Base-by-base conservation (phyloP, 2,888 invertebrate species). In the Drosophila infuscata region DNA sequence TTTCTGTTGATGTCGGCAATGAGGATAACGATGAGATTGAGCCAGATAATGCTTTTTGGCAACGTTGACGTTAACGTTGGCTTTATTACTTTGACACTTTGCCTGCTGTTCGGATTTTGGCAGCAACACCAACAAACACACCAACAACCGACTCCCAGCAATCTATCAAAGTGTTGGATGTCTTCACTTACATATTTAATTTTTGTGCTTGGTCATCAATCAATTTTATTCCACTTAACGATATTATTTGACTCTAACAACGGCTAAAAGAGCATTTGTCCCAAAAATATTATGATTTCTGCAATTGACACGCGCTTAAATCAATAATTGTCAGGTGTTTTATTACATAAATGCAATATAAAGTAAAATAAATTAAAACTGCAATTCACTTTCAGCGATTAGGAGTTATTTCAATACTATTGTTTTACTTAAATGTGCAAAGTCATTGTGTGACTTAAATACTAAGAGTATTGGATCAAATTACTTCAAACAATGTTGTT, bases 111-210 rank as follows among this genome's bases (percentile, higher is more conserved):
- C 67, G 60, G 65, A 73, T 77, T 79, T 81, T 33, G 30, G 25
- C 59, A 52, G 17, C 17, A 25, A 36, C 51, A 56, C 29, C 38
- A 54, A 46, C 56, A 56, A n/a, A n/a, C n/a, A 64, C 64, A 60
- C 17, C 52, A 54, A 46, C 56, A 56, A 64, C 17, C 52, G 15
- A 67, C 41, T 49, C 60, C 33, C 25, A 51, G 80, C 80, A 83
- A 91, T 91, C 91, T 88, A 90, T 90, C 89, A 89, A 88, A 88
- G 79, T 88, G 85, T 79, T 81, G 70, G 70, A 70, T 67, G 69
- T 41, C 51, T 68, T 69, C 75, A 76, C 72, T 69, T 79, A 63
- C 36, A 56, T 32, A 49, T 63, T 76, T 76, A 79, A 62, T 65
- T 72, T 75, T 72, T 75, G 15, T 54, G 74, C 59, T 70, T 79